A percentile compares a stretch with the other conserved stretches of the same genome.
phyloP scores from a whole-genome alignment of 2,797 vertebrate genomes.

The Phoeniculus purpureus region DNA sequence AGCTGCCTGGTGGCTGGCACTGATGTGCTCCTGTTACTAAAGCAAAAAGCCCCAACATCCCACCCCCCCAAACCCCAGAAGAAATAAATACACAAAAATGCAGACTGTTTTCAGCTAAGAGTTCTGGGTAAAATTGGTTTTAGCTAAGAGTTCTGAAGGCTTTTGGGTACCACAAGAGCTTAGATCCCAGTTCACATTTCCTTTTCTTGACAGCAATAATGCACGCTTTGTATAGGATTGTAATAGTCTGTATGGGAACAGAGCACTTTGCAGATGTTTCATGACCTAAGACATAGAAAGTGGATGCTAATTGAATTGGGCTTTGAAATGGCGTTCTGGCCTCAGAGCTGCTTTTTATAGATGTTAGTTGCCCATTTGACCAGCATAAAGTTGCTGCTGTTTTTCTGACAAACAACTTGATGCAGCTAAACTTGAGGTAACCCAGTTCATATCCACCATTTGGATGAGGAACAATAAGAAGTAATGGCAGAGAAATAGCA shows the following conservation, averaged over 20 bases:
- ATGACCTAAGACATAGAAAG: neutral
- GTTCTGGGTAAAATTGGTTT: neutral
- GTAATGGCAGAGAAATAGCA: neutral
- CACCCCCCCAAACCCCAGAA: neutral
- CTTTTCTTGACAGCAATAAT: neutral
- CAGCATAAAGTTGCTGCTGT: neutral
- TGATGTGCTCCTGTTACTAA: neutral
- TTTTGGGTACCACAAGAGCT: neutral
- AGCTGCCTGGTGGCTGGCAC: neutral
- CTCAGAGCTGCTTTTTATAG: neutral
- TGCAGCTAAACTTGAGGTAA: neutral
- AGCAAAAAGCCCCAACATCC: neutral
- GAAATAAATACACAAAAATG: neutral
- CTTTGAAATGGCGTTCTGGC: neutral
- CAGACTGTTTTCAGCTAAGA: neutral
- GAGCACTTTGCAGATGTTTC: neutral
- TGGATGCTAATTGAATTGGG: neutral
- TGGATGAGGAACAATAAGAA: neutral
- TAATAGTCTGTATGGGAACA: neutral
- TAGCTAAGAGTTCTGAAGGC: neutral
- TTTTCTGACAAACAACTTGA: neutral
- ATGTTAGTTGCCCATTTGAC: constrained; percentile 8
- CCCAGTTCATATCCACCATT: neutral
- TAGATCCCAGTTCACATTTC: neutral
- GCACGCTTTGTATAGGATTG: neutral